Conservation (phyloP, 92 coral and sea anemone genomes). For the Hydrozoanthus gracilis region DNA sequence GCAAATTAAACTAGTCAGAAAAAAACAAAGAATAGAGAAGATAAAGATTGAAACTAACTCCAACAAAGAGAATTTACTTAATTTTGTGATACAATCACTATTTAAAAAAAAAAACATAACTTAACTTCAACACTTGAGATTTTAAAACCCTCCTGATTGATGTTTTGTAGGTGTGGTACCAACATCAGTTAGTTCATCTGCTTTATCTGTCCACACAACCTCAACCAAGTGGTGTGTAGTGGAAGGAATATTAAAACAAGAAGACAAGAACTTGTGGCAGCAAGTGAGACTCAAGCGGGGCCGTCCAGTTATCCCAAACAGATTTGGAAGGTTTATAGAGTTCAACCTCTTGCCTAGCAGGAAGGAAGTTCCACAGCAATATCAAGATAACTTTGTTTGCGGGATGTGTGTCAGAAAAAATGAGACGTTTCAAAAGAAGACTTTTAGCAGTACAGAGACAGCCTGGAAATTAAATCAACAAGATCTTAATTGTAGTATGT, state of each 20-base stretch:
- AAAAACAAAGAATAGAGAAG: too few species aligned
- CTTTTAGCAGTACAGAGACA: not conserved
- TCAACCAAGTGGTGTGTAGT: constrained; percentile 87
- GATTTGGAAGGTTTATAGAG: constrained; percentile 79
- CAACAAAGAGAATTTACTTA: too few species aligned
- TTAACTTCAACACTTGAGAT: too few species aligned
- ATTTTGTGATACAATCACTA: too few species aligned
- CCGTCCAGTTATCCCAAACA: constrained; percentile 82
- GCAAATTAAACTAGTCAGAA: too few species aligned
- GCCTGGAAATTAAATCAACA: not conserved
- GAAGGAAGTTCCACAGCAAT: constrained; percentile 64
- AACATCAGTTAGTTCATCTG: not conserved
- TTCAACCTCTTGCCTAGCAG: constrained; percentile 78
- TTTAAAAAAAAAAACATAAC: too few species aligned
- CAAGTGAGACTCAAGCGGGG: constrained; percentile 81
- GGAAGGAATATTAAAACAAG: constrained; percentile 83
- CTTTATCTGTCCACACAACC: constrained; percentile 21
- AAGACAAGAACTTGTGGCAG: constrained; percentile 72
- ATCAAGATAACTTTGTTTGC: constrained; percentile 87
- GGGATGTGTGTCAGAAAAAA: constrained; percentile 81
- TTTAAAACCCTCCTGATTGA: too few species aligned
- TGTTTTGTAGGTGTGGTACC: not conserved
- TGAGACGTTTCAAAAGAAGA: constrained; percentile 46
- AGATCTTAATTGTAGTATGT: not conserved
- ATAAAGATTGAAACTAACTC: too few species aligned